Percentiles rank a stretch among this genome's conserved stretches.
These are phyloP conservation scores for Atractosteus spatula DNA, from an alignment of 2,113 vertebrate genomes.

Conservation along the genomic window DNA sequence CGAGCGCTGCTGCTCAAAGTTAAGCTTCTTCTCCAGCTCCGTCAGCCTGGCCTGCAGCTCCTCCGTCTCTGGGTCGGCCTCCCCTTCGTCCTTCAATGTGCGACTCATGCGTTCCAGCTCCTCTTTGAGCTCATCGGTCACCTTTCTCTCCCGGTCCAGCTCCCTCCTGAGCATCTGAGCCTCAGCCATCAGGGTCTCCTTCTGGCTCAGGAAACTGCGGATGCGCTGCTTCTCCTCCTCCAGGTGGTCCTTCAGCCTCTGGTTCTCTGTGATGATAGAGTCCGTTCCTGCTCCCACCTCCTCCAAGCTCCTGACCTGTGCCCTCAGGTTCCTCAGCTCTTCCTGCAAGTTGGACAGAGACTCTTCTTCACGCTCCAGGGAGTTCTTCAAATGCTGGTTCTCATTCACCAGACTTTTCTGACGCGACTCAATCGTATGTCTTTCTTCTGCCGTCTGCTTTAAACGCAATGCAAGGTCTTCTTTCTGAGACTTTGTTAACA, in stretches of 20 bases:
- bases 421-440: conserved; percentile 60
- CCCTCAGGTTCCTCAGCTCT: conserved; percentile 76
- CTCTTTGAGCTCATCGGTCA: conserved; percentile 67
- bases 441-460: conserved; percentile 64
- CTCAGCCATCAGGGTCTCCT: conserved; percentile 72
- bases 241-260: conserved; percentile 76
- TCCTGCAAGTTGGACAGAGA: conserved; percentile 74
- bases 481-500: conserved; percentile 60
- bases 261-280: conserved; percentile 74
- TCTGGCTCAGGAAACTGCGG: conserved; percentile 69
- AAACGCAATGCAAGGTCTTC: conserved; percentile 67
- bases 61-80: conserved; percentile 56
- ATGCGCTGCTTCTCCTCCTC: conserved; percentile 76
- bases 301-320: conserved; percentile 75
- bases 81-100: conserved; percentile 18
- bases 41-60: conserved; percentile 65
- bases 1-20: conserved; percentile 91
- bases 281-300: conserved; percentile 66
- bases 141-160: conserved; percentile 73
- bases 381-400: conserved; percentile 75
- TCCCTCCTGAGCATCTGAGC: conserved; percentile 73
- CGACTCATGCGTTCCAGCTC: conserved; percentile 69
- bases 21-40: conserved; percentile 83
- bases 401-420: conserved; percentile 70
- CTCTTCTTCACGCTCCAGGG: conserved; percentile 77